Percentiles rank a stretch among this genome's conserved stretches.
Evolutionary conservation across 2,113 vertebrate genomes (phyloP).

Genomic region (Gavia stellata): DNA sequence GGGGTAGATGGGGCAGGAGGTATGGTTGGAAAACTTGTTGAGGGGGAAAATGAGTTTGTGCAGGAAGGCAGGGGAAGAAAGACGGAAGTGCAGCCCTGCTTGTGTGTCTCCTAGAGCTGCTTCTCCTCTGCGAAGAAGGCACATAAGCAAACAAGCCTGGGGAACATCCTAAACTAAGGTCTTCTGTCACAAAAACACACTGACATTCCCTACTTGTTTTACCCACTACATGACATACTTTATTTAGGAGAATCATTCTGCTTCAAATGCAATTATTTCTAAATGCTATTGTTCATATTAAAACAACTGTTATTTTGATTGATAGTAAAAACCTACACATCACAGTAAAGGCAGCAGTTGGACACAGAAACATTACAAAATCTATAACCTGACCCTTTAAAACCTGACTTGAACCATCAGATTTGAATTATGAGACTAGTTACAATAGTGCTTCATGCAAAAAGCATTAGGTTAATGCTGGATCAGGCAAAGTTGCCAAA

Average conservation of each 20-base stretch:
- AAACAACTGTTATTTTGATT: slow-evolving; percentile 71
- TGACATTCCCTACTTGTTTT: background rate
- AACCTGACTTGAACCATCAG: slow-evolving; percentile 66
- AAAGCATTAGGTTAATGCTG: slow-evolving; percentile 77
- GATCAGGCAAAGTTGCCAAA: slow-evolving; percentile 65
- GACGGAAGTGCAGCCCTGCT: background rate
- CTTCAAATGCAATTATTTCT: slow-evolving; percentile 51
- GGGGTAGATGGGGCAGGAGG: background rate
- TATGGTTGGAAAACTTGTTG: background rate
- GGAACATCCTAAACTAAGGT: background rate
- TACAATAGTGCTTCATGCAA: slow-evolving; percentile 70
- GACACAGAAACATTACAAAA: slow-evolving; percentile 69
- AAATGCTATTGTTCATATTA: slow-evolving; percentile 60
- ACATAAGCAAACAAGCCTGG: background rate
- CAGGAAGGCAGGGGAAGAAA: background rate
- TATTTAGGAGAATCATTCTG: background rate
- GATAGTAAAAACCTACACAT: slow-evolving; percentile 62
- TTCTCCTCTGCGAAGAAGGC: background rate
- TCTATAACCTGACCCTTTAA: slow-evolving; percentile 70
- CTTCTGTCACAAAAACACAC: background rate
- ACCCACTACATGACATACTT: background rate
- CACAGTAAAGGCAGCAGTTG: slow-evolving; percentile 57
- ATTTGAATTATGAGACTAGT: slow-evolving; percentile 69
- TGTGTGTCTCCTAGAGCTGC: background rate
- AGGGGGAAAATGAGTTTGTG: background rate